These are phyloP conservation scores for Trichogramma pretiosum DNA, from an alignment of 1,140 invertebrate species.

Conservation along the genomic window DNA sequence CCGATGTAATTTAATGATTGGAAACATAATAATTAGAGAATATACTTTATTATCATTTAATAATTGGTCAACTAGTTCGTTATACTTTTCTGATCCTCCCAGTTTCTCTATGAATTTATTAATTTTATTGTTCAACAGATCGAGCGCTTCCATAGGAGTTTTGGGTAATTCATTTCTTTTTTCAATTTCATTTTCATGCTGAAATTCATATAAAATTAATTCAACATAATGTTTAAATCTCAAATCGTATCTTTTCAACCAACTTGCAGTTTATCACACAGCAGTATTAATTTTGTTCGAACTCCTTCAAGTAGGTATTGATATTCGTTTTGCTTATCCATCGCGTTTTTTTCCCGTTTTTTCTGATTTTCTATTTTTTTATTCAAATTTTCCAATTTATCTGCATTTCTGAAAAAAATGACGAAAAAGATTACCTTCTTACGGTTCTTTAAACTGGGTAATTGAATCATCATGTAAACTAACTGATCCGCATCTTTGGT, in stretches of 20 bases:
- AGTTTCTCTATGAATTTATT: constrained; percentile 29
- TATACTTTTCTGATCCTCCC: constrained; percentile 27
- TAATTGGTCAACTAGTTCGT: constrained; percentile 22
- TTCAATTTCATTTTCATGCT: constrained; percentile 36
- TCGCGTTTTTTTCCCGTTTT: constrained; percentile 36
- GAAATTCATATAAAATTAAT: constrained; percentile 11
- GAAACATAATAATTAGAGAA: background rate
- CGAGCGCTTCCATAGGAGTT: constrained; percentile 37
- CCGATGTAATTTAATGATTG: background rate
- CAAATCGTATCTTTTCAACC: background rate
- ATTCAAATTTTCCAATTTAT: constrained; percentile 55
- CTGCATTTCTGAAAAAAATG: constrained; percentile 51
- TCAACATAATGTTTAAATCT: background rate
- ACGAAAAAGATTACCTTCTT: background rate
- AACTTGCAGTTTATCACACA: constrained; percentile 36
- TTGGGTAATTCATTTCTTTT: constrained; percentile 37
- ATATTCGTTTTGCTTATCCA: constrained; percentile 39
- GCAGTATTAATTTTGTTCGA: constrained; percentile 24
- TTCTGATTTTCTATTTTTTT: constrained; percentile 46
- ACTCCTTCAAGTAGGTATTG: constrained; percentile 37
- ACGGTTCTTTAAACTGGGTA: no score
- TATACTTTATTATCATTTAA: constrained; percentile 25
- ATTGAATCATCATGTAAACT: constrained; percentile 25
- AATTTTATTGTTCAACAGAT: constrained; percentile 39
- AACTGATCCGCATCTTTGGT: constrained; percentile 71